Evolutionary conservation across 2,113 vertebrate genomes (phyloP), one percentile per base, ranked within the genome.

Genomic region (Geococcyx californianus): DNA sequence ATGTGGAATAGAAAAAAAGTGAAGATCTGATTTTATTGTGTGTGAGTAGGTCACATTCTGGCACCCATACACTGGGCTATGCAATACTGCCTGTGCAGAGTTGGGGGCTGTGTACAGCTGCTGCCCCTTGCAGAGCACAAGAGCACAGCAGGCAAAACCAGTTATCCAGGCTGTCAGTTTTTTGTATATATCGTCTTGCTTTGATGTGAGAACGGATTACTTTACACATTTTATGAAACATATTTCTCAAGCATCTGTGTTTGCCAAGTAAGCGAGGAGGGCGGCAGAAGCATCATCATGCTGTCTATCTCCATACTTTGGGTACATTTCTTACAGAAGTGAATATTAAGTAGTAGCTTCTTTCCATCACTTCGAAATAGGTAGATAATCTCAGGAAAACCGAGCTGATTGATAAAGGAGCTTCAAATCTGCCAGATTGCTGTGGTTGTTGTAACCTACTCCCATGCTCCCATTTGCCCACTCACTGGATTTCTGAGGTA

Each of bases 211-310:
- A 94, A 67, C 52, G 84, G 80, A 89, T 73, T 62, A 56, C 62
- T 92, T 94, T 44, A 45, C 78, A 64, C 70, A 21, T 93, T 91
- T 95, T 87, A 64, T 47, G 40, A 54, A 87, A 73, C 70, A 79
- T 87, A 78, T 84, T 89, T 79, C 45, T 84, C 21, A 60, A 67
- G 52, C 84, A 49, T 78, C 59, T 87, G 33, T 90, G 47, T 24
- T 23, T 67, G 69, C 55, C 56, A 68, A 87, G 62, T 72, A 87
- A 89, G 45, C 55, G 47, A 78, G 34, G 66, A 93, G 26, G 54
- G 56, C 87, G 74, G 58, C 84, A 94, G 66, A 84, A 91, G 9
- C 77, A 84, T 68, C 62, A n/a, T 68, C 44, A 6, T 16, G n/a
- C 36, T 69, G 66, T 73, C 49, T 81, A 8, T 49, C 68, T 75